Evolutionary conservation across 2,113 vertebrate species (phyloP), one percentile per base, ranked within the genome.

Genomic region (Proterorhinus semilunaris): DNA sequence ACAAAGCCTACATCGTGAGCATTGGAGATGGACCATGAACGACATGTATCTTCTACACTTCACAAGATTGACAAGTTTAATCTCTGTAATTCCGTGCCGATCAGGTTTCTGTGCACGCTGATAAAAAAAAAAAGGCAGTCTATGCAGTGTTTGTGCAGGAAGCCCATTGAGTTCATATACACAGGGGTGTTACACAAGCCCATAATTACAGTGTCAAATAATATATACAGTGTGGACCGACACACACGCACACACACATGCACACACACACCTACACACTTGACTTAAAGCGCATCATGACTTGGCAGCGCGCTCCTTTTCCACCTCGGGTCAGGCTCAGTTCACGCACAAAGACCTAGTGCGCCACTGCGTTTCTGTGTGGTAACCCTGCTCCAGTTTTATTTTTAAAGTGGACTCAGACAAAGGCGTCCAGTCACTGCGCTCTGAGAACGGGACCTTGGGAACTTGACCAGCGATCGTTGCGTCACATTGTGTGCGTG

Each of bases 381-480:
- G 81, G 83, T 87, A 87, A 86, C 81, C 75, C 86, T 88, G 87
- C 91, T 90, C 89, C 81, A 88, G 88, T 92, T 91, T 90, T 92
- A 91, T 93, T 93, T 92, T 92, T 91, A 92, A 92, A 92, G 89
- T 81, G 74, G 80, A 80, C 85, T 85, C 79, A 93, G 87, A 93
- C 92, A 93, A 93, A 93, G 92, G 88, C 86, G 87, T 91, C 85
- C 81, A 93, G 91, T 93, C 92, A 92, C 86, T 79, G 86, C 58
- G 52, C 91, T 87, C 87, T 91, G 91, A 92, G 91, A 93, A 92
- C 91, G 87, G 90, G 87, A 88, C 90, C 91, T 91, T 90, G 90
- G 91, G 91, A 92, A 92, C 91, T 91, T 90, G 91, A 93, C 91
- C 91, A 92, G 82, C 78, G 83, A 79, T 82, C 83, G 88, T 91